phyloP scores from a whole-genome alignment of 2,113 vertebrate species.

The Lonchura striata region DNA sequence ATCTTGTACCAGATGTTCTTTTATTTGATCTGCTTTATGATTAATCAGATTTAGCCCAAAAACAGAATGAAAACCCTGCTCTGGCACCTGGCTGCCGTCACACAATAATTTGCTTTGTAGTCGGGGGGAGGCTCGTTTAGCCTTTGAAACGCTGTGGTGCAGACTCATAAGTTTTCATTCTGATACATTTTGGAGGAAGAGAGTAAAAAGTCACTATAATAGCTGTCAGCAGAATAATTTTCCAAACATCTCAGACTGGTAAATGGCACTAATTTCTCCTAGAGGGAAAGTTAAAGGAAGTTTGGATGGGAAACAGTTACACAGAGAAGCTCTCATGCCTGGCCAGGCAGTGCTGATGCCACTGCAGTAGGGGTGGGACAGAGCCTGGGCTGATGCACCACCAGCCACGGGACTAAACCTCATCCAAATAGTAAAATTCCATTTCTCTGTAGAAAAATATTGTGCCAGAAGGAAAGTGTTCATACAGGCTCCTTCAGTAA shows the following conservation, averaged over 20 bases:
- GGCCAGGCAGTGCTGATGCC: background rate
- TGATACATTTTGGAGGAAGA: background rate
- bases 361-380: background rate
- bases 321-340: background rate
- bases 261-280: slow-evolving; percentile 3
- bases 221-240: background rate
- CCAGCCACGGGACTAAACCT: background rate
- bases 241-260: background rate
- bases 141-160: background rate
- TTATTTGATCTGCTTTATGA: slow-evolving; percentile 43
- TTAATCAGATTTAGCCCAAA: slow-evolving; percentile 49
- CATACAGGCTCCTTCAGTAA: background rate
- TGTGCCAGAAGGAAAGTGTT: background rate
- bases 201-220: slow-evolving; percentile 13
- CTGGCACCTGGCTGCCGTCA: background rate
- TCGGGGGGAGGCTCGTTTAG: background rate
- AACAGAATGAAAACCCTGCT: slow-evolving; percentile 32
- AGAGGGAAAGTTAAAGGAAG: background rate
- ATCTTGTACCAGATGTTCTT: slow-evolving; percentile 20
- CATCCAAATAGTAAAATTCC: background rate
- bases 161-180: slow-evolving; percentile 14
- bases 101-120: slow-evolving; percentile 1
- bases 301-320: background rate
- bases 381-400: background rate
- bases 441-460: background rate